These are phyloP conservation scores for Tipula unca DNA, from an alignment of 2,888 invertebrate genomes.

Conservation along the genomic window DNA sequence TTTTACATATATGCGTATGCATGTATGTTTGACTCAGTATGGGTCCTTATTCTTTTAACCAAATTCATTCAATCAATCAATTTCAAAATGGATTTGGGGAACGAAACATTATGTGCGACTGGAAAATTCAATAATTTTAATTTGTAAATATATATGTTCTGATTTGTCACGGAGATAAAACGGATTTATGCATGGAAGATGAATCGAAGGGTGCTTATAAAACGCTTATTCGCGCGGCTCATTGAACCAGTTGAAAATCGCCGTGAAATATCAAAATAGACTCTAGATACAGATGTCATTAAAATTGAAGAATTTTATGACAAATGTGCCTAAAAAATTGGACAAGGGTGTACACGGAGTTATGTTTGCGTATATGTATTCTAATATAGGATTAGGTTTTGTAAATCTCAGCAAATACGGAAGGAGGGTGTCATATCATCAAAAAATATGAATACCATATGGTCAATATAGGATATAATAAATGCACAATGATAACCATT, in stretches of 20 bases:
- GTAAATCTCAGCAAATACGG: not conserved
- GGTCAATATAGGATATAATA: too few species aligned
- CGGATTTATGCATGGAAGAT: not conserved
- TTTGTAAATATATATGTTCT: not conserved
- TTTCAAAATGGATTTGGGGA: too few species aligned
- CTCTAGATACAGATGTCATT: conserved; percentile 1
- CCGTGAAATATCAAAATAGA: not conserved
- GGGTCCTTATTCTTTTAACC: not conserved
- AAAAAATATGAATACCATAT: not conserved
- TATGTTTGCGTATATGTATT: too few species aligned
- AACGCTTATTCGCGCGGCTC: not conserved
- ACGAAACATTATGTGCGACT: not conserved
- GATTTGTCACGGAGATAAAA: not conserved
- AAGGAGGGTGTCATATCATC: not conserved
- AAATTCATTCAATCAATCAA: not conserved
- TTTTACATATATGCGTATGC: not conserved
- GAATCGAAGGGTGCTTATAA: not conserved
- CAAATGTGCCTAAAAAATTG: not conserved
- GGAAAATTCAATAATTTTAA: not conserved
- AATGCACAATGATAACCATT: not conserved
- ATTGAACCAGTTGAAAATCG: not conserved
- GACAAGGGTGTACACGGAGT: not conserved
- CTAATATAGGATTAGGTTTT: not conserved
- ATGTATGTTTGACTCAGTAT: not conserved
- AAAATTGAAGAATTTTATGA: not conserved